Percentiles rank a stretch among this genome's conserved stretches.
These are phyloP conservation scores for Rhinichthys osculus DNA, from an alignment of 2,797 vertebrate species.

Conservation along the genomic window DNA sequence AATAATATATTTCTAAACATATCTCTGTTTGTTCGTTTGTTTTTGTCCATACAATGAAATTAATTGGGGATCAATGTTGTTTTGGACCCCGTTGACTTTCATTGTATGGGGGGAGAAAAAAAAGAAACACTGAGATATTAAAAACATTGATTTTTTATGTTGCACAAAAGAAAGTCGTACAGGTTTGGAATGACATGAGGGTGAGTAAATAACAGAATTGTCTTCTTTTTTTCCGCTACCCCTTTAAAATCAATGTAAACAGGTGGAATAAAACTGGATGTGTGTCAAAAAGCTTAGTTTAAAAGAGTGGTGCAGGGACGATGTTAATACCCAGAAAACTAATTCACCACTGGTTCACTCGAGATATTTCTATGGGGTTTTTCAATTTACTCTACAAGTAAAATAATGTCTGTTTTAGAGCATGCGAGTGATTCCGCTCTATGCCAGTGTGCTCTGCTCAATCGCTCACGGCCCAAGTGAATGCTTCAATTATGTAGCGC, in stretches of 20 bases:
- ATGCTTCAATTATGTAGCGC: no score
- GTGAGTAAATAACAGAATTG: background rate
- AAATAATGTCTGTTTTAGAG: no score
- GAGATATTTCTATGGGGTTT: no score
- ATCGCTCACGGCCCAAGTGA: no score
- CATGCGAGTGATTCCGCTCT: no score
- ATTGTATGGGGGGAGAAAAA: background rate
- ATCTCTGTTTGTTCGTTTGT: background rate
- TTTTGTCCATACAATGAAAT: no score
- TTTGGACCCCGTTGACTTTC: background rate
- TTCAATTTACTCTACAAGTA: no score
- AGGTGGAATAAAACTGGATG: background rate
- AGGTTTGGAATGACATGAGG: background rate
- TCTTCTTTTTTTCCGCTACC: background rate
- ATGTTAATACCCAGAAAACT: no score
- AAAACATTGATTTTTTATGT: background rate
- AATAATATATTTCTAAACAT: background rate
- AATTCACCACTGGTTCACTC: no score
- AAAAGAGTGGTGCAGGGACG: background rate
- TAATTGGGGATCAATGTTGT: background rate
- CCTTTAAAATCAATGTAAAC: background rate
- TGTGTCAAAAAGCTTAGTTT: background rate
- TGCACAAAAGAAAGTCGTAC: background rate
- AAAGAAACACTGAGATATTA: background rate
- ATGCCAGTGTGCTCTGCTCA: no score